Evolutionary conservation across 2,888 invertebrate genomes (phyloP).

Genomic region (Synanthedon myopaeformis): DNA sequence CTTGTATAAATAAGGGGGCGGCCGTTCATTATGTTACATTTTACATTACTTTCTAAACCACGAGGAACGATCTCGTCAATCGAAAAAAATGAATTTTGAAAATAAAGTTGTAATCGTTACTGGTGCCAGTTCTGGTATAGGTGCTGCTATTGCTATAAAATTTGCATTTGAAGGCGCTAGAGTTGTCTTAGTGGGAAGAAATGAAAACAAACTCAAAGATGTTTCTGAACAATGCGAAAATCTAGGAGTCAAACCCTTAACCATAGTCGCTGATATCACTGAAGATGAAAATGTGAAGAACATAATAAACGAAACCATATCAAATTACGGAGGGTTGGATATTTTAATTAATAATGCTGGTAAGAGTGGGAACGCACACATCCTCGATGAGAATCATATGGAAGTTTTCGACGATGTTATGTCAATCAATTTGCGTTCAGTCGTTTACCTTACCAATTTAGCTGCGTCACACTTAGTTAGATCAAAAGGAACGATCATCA

Average conservation of each 20-base stretch:
- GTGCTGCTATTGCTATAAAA: slow-evolving; percentile 69
- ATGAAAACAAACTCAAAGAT: slow-evolving; percentile 70
- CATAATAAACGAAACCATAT: slow-evolving; percentile 9
- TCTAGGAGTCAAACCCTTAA: slow-evolving; percentile 7
- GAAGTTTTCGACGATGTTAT: slow-evolving; percentile 8
- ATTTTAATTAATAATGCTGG: slow-evolving; percentile 13
- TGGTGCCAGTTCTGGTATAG: slow-evolving; percentile 77
- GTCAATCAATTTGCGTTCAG: slow-evolving; percentile 9
- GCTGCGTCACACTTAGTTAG: slow-evolving; percentile 21
- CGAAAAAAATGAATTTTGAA: background rate
- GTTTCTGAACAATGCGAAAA: slow-evolving; percentile 34
- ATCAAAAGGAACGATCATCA: slow-evolving; percentile 29
- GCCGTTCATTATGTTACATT: no score
- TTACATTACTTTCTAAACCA: no score
- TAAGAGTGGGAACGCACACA: slow-evolving; percentile 3
- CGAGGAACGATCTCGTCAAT: no score
- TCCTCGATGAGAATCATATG: slow-evolving; percentile 4
- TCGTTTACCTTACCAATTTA: slow-evolving; percentile 9
- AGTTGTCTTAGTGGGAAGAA: slow-evolving; percentile 72
- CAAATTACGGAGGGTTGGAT: slow-evolving; percentile 9
- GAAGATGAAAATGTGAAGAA: slow-evolving; percentile 8
- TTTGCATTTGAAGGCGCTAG: slow-evolving; percentile 71
- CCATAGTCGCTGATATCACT: slow-evolving; percentile 10
- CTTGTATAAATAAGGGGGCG: no score
- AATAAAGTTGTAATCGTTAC: slow-evolving; percentile 58